Evolutionary conservation across 2,797 vertebrate species (phyloP), one percentile per base, ranked within the genome.

Genomic region (Psittacula derbiana): DNA sequence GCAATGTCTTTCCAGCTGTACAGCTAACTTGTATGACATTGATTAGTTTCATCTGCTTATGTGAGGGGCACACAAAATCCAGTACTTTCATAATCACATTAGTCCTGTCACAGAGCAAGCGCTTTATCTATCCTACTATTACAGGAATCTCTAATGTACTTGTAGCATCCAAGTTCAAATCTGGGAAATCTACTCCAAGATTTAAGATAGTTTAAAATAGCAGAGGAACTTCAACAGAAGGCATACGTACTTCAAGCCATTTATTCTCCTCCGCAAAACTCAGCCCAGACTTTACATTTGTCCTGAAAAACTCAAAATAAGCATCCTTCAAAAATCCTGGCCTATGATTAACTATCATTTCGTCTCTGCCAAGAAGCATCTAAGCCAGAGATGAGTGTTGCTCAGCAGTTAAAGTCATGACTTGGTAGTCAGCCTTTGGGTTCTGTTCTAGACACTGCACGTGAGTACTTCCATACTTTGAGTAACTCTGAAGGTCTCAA

Each of bases 1-100:
- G 75, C 49, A 33, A 78, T 73, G 84, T 72, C 93, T 85, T 95
- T 81, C 95, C 90, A 79, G 53, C 83, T 80, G 87, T 47, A 74
- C 83, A 75, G 33, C 31, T 87, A 93, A 55, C 55, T 61, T 23
- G 53, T 14, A 80, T 16, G 17, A n/a, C 40, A 82, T 53, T 55
- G 61, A 81, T 57, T 38, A 61, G 70, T 73, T 81, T 80, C 76
- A 88, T 46, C 30, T 82, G 74, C 69, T 86, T 52, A 78, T 9
- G 15, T 12, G 20, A 85, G 76, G 16, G 8, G 41, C 83, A 92
- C 50, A 75, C 8, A 84, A 94, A 93, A 46, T 33, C 74, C 27
- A 25, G 76, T 21, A 41, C 36, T 11, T 80, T 31, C 28, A 38
- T 12, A 95, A 73, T 27, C 40, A 33, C 1, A 3, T 43, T 28